These are phyloP conservation scores for Crotalus viridis DNA, from an alignment of 2,113 vertebrate genomes.

Conservation along the genomic window DNA sequence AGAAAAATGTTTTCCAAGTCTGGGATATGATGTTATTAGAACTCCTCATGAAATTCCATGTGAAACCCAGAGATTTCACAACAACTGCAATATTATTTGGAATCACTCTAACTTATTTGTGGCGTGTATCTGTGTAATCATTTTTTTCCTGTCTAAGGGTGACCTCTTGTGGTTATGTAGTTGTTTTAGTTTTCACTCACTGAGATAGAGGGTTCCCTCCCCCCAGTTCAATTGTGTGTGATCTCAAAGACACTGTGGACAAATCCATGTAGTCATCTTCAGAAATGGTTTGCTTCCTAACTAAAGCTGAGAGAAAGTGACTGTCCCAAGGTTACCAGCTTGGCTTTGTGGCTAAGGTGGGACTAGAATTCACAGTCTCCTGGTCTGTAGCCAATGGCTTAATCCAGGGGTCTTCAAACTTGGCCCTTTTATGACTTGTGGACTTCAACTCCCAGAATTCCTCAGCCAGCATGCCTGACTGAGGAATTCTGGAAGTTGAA, in stretches of 20 bases:
- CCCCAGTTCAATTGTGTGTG: neutral
- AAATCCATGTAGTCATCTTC: neutral
- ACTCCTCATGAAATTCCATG: neutral
- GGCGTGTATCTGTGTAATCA: neutral
- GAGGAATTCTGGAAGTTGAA: too few species aligned
- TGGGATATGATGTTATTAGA: neutral
- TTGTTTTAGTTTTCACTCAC: neutral
- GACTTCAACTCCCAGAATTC: too few species aligned
- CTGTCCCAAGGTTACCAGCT: neutral
- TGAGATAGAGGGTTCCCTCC: neutral
- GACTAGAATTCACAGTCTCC: neutral
- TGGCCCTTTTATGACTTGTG: too few species aligned
- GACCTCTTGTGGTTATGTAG: constrained; percentile 6
- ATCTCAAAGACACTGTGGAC: neutral
- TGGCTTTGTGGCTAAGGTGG: neutral
- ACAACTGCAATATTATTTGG: neutral
- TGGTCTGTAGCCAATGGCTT: neutral
- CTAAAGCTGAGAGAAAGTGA: neutral
- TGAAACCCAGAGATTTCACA: neutral
- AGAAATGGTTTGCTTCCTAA: neutral
- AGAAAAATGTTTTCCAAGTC: neutral
- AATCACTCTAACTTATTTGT: neutral
- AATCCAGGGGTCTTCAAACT: too few species aligned
- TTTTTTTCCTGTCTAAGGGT: neutral
- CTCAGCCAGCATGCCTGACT: too few species aligned